Conservation (phyloP, 2,113 vertebrate species). For the Jacana jacana region DNA sequence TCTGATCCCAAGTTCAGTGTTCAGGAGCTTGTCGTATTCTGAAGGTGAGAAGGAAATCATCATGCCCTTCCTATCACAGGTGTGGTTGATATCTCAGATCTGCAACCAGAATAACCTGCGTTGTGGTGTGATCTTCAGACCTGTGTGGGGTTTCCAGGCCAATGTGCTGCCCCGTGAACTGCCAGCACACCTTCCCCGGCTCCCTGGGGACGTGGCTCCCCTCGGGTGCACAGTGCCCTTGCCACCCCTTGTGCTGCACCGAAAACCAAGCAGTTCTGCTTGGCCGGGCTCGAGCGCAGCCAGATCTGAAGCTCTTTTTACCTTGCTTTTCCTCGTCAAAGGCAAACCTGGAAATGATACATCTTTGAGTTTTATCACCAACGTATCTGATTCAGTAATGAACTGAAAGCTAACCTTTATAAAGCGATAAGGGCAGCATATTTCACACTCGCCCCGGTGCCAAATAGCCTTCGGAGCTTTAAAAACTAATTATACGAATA, state of each 20-base stretch:
- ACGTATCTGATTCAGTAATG: constrained; percentile 42
- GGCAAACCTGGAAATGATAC: constrained; percentile 60
- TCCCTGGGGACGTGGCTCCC: fast-evolving
- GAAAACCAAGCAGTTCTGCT: background rate
- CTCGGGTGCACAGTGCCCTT: fast-evolving
- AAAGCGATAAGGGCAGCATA: constrained; percentile 52
- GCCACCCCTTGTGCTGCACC: background rate
- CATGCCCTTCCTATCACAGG: too few relatives aligned
- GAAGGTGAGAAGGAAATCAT: background rate
- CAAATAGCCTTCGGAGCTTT: constrained; percentile 62
- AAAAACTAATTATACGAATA: constrained; percentile 65
- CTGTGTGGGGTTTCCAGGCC: background rate
- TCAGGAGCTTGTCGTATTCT: background rate
- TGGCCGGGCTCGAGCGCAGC: background rate
- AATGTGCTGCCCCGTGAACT: fast-evolving
- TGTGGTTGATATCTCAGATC: background rate
- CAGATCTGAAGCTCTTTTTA: background rate
- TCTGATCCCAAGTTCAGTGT: background rate
- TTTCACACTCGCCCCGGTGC: constrained; percentile 9
- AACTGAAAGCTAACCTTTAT: constrained; percentile 65
- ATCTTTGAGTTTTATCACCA: constrained; percentile 35
- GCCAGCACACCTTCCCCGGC: background rate
- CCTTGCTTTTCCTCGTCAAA: background rate
- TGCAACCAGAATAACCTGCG: background rate
- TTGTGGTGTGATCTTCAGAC: background rate